Evolutionary conservation across 2,888 invertebrate genomes (phyloP).

Genomic region (Synergus umbraculus): DNA sequence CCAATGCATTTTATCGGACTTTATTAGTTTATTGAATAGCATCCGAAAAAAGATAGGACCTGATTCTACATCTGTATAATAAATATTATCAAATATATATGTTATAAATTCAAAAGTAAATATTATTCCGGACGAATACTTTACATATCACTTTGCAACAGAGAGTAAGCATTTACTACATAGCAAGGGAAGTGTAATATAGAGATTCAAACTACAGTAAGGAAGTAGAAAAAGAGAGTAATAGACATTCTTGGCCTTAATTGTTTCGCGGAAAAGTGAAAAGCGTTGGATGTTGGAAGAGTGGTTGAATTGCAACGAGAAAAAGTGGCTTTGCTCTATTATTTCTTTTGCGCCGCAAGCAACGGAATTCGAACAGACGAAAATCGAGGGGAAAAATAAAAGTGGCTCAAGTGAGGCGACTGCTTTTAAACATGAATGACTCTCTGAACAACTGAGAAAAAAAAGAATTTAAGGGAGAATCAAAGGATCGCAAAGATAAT

Average conservation of each 20-base stretch:
- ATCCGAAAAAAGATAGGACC: no score
- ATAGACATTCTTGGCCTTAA: slow-evolving; percentile 2
- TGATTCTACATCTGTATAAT: no score
- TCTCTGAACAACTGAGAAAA: slow-evolving; percentile 42
- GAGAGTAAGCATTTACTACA: not conserved
- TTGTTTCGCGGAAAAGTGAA: slow-evolving; percentile 21
- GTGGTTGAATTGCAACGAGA: slow-evolving; percentile 30
- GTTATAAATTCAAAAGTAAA: no score
- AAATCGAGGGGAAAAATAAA: slow-evolving; percentile 24
- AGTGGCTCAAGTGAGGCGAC: slow-evolving; percentile 47
- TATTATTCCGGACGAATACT: no score
- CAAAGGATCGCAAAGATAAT: slow-evolving; percentile 55
- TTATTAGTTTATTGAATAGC: not conserved
- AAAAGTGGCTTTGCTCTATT: slow-evolving; percentile 23
- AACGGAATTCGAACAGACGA: slow-evolving; percentile 16
- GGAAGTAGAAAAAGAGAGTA: not conserved
- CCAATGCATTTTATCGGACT: no score
- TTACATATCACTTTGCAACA: no score
- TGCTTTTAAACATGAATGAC: slow-evolving; percentile 53
- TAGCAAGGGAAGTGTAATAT: not conserved
- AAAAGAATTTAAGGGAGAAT: slow-evolving; percentile 49
- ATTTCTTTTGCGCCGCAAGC: slow-evolving; percentile 7
- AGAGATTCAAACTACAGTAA: not conserved
- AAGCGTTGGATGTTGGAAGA: slow-evolving; percentile 22
- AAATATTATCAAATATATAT: no score